Conservation (phyloP, 2,888 invertebrate species). For the Rhagonycha lutea region DNA sequence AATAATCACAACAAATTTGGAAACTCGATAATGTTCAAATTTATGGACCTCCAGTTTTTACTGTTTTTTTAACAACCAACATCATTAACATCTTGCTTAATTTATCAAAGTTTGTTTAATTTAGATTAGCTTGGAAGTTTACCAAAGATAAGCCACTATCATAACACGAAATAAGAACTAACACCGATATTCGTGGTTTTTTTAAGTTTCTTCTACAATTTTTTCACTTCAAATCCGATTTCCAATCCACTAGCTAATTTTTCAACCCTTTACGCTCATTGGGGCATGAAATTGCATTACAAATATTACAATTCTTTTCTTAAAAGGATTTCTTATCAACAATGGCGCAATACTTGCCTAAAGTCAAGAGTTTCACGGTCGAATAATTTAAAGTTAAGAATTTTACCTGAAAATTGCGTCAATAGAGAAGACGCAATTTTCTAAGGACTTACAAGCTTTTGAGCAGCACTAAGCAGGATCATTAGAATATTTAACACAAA, state of each 20-base stretch:
- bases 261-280: neutral
- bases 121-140: neutral
- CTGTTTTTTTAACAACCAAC: neutral
- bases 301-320: neutral
- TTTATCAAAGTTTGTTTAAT: neutral
- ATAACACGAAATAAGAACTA: neutral
- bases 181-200: neutral
- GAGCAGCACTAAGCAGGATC: neutral
- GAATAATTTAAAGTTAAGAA: neutral
- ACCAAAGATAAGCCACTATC: neutral
- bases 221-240: neutral
- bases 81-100: neutral
- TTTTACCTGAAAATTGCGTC: constrained; percentile 15
- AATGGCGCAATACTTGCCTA: neutral
- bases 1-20: neutral
- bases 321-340: constrained; percentile 2
- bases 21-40: neutral
- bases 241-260: neutral
- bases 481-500: constrained; percentile 8
- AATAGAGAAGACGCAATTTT: neutral
- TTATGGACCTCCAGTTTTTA: neutral
- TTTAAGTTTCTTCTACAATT: neutral
- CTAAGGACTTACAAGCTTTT: neutral
- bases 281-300: neutral
- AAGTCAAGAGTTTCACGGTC: constrained; percentile 11